Evolutionary conservation across 2,797 vertebrate genomes (phyloP), one percentile per base, ranked within the genome.

Genomic region (Peromyscus aztecus): DNA sequence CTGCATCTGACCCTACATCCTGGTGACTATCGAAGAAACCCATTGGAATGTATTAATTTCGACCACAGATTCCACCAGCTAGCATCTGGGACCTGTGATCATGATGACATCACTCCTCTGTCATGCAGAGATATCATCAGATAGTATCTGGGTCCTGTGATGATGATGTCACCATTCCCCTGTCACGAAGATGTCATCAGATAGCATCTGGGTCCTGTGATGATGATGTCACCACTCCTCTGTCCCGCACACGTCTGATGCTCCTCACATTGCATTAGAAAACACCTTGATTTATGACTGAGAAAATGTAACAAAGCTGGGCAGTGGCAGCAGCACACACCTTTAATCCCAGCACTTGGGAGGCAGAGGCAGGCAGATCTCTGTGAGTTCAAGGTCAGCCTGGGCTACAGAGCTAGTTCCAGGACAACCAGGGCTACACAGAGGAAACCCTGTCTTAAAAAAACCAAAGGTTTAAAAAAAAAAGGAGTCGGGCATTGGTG

Each of bases 301-400:
- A 29, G 46, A 52, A 69, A 73, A 73, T 67, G 37, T 37, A 73
- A 40, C 71, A 40, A 73, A 73, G 19, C 9, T 73, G 21, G 69
- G 21, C n/a, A 73, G 71, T 40, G 9, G 21, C 2, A 0, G 21
- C n/a, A 71, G n/a, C 21, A 24, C n/a, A 73, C 21, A 2, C 71
- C 21, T 73, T 23, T 73, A 73, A 40, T 73, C 71, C 6, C 19
- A 73, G 69, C 19, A 21, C n/a, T 40, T 4, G 10, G 69, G 69
- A 73, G 0, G 69, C 69, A 73, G 21, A 73, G 37, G 37, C 71
- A 73, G 65, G 37, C 2, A 21, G 71, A 73, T 73, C 71, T 71
- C n/a, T 71, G 69, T 71, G 69, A 52, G 52, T 52, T 14, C 52
- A 52, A 52, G 13, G 52, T 52, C 52, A 52, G 52, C 13, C 52